phyloP scores from a whole-genome alignment of 2,113 vertebrate species.

The Dunckerocampus dactyliophorus region DNA sequence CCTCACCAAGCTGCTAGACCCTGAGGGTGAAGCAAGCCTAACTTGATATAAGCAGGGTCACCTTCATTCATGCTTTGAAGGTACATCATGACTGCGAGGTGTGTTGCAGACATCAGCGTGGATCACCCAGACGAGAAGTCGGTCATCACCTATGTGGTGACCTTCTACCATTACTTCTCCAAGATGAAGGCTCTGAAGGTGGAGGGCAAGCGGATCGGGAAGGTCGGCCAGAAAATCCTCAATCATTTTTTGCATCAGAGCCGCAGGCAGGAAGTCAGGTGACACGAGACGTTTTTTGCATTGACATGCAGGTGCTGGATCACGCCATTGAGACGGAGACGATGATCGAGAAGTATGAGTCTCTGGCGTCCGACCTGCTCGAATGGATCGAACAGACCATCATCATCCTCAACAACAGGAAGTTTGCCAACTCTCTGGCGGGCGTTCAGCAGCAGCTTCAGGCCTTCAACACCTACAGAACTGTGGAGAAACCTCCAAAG shows the following conservation, averaged over 20 bases:
- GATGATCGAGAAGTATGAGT: slow-evolving; percentile 98
- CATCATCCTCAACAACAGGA: slow-evolving; percentile 98
- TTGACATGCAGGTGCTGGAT: slow-evolving; percentile 83
- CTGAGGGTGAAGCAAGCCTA: slow-evolving; percentile 78
- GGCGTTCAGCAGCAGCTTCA: slow-evolving; percentile 97
- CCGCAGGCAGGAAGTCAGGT: too few species aligned
- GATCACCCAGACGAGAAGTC: slow-evolving; percentile 98
- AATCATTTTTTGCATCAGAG: too few species aligned
- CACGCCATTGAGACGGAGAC: slow-evolving; percentile 97
- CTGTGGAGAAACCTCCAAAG: slow-evolving; percentile 91
- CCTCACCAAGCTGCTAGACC: slow-evolving; percentile 88
- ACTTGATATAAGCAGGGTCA: too few species aligned
- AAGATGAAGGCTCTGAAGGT: slow-evolving; percentile 99
- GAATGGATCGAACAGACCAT: slow-evolving; percentile 99
- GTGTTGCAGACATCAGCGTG: slow-evolving; percentile 85
- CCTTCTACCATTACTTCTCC: slow-evolving; percentile 98
- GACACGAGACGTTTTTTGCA: not conserved
- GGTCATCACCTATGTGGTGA: slow-evolving; percentile 96
- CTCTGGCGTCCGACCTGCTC: slow-evolving; percentile 91
- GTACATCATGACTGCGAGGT: too few species aligned
- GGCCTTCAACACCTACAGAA: slow-evolving; percentile 85
- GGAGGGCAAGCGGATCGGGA: slow-evolving; percentile 96
- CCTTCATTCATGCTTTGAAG: too few species aligned
- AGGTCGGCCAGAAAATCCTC: slow-evolving; percentile 66
- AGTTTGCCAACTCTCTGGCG: slow-evolving; percentile 94